These are phyloP conservation scores for Pachypanchax playfairii DNA, from an alignment of 2,113 vertebrate species.

Conservation along the genomic window DNA sequence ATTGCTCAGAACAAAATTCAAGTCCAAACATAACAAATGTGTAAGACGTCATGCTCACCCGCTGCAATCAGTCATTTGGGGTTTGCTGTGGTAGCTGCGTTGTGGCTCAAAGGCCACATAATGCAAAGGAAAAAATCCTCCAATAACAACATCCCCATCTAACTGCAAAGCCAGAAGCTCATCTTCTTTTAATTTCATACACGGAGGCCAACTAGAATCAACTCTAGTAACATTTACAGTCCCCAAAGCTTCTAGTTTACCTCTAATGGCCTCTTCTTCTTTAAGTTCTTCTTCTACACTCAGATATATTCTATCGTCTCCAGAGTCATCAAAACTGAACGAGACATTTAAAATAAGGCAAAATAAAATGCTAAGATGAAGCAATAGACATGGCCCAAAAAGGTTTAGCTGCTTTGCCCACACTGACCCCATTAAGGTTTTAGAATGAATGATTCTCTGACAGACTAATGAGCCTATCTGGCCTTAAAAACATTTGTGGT, in stretches of 20 bases:
- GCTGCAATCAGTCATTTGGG: constrained; percentile 59
- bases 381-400: constrained; percentile 2
- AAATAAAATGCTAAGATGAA: constrained; percentile 15
- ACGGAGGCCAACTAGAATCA: constrained; percentile 25
- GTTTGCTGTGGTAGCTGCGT: constrained; percentile 56
- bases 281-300: not conserved
- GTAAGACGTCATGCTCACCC: constrained; percentile 72
- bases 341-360: constrained; percentile 4
- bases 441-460: not conserved
- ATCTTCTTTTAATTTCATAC: constrained; percentile 54
- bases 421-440: constrained; percentile 14
- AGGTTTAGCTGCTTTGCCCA: not conserved
- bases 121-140: constrained; percentile 78
- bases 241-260: not conserved
- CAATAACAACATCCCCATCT: constrained; percentile 74
- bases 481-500: not conserved
- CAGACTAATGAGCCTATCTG: not conserved
- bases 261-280: constrained; percentile 1
- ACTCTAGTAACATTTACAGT: not conserved
- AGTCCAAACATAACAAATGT: not conserved
- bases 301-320: not conserved
- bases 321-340: not conserved
- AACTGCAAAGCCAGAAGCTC: constrained; percentile 52
- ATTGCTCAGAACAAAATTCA: not conserved
- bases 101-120: constrained; percentile 42